Evolutionary conservation across 92 coral and sea anemone species (phyloP), one percentile per base, ranked within the genome.

Genomic region (Siderastrea siderea): DNA sequence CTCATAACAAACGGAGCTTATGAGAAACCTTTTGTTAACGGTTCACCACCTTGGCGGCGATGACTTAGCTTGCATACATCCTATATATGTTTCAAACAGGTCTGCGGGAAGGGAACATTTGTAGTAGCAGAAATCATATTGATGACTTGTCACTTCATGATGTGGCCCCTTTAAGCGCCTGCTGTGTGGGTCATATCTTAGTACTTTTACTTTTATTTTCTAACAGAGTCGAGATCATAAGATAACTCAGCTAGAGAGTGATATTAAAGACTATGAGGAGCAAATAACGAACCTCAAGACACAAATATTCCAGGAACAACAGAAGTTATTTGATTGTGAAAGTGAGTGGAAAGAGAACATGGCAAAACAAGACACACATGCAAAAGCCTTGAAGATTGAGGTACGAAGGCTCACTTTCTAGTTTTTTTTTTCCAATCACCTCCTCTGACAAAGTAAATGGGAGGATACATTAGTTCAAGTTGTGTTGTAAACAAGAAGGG

Each of bases 281-380:
- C 98, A 95, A 47, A 68, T 91, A 10, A 87, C 87, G 13, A 91
- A 86, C 50, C 86, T 96, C 55, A 96, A 91, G 77, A 64, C 91
- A 3, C 95, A 94, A 86, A 64, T 92, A n/a, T 72, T 93, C 79
- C 93, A 94, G 77, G 96, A 96, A 54, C 95, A 95, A n/a, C 98
- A 98, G 84, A 93, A 94, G 45, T 68, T 77, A 38, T 71, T 86
- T 54, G 94, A 98, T 7, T 77, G 78, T 46, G 98, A 98, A 68
- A 90, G 69, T 50, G 82, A 82, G 3, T 96, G 92, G 91, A 92
- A 94, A 53, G 95, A 94, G 7, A 93, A 71, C 77, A 46, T 89
- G 54, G 91, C 82, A 9, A 90, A 93, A 85, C 95, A 89, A 62
- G 95, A 95, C 74, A 75, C 85, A 1, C 82, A 86, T 0, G 46